phyloP scores from a whole-genome alignment of 2,888 invertebrate genomes.

The Actias luna region DNA sequence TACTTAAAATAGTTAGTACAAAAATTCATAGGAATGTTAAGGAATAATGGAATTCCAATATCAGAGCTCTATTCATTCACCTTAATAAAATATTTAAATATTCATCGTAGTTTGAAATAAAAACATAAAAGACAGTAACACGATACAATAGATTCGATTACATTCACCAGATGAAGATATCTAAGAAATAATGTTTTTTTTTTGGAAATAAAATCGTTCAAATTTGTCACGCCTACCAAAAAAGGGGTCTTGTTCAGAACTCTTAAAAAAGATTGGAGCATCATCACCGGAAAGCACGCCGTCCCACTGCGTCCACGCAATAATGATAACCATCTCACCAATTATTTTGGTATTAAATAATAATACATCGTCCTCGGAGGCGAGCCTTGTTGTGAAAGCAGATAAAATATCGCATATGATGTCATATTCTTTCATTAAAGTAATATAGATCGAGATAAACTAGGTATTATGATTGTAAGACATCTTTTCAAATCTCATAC shows the following conservation, averaged over 20 bases:
- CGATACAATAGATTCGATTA: slow-evolving; percentile 27
- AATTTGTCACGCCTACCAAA: slow-evolving; percentile 61
- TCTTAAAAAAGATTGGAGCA: slow-evolving; percentile 36
- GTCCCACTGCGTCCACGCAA: slow-evolving; percentile 51
- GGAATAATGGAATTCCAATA: too few relatives aligned
- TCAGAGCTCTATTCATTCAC: too few relatives aligned
- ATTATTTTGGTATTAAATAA: slow-evolving; percentile 62
- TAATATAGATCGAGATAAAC: slow-evolving; percentile 4
- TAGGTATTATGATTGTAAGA: slow-evolving; percentile 6
- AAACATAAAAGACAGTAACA: background rate
- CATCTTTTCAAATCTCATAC: background rate
- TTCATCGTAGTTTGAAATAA: background rate
- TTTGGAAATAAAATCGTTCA: slow-evolving; percentile 30
- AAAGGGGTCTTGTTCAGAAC: slow-evolving; percentile 41
- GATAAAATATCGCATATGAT: slow-evolving; percentile 48
- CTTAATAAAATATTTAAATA: background rate
- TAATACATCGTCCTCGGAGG: slow-evolving; percentile 53
- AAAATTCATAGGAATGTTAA: too few relatives aligned
- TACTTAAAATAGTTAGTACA: too few relatives aligned
- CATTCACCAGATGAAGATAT: slow-evolving; percentile 52
- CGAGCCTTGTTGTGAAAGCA: slow-evolving; percentile 45
- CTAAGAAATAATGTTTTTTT: slow-evolving; percentile 45
- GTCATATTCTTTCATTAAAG: slow-evolving; percentile 41
- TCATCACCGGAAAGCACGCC: slow-evolving; percentile 67
- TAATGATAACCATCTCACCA: slow-evolving; percentile 74